Evolutionary conservation across 2,113 vertebrate genomes (phyloP).

Genomic region (Brachyistius frenatus): DNA sequence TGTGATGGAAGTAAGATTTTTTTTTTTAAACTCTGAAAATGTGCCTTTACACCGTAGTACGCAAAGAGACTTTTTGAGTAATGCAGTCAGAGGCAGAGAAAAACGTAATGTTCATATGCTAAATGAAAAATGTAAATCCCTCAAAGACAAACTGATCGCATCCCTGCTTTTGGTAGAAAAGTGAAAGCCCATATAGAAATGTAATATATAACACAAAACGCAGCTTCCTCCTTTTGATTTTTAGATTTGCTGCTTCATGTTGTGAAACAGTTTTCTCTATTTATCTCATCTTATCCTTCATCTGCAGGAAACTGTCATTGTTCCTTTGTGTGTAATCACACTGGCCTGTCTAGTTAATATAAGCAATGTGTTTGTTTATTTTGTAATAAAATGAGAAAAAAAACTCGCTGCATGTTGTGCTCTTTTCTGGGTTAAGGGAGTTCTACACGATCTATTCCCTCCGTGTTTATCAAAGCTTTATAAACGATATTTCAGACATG

Average conservation of each 20-base stretch:
- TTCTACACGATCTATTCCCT: neutral
- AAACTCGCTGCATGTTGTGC: conserved; percentile 17
- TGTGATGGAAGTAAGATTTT: neutral
- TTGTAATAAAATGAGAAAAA: conserved; percentile 76
- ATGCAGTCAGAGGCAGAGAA: neutral
- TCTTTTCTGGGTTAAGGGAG: neutral
- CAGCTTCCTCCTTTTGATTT: conserved; percentile 49
- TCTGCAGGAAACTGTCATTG: conserved; percentile 37
- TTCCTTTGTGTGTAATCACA: conserved; percentile 59
- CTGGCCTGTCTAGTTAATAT: conserved; percentile 54
- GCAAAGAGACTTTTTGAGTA: neutral
- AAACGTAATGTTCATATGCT: neutral
- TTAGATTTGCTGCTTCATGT: conserved; percentile 44
- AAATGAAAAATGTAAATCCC: conserved; percentile 13
- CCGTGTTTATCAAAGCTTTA: conserved; percentile 2
- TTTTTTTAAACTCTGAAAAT: conserved; percentile 11
- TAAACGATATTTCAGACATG: neutral
- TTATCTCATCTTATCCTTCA: conserved; percentile 56
- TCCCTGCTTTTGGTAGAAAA: conserved; percentile 10
- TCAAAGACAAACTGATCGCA: conserved; percentile 31
- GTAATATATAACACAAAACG: conserved; percentile 52
- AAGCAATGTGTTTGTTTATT: conserved; percentile 65
- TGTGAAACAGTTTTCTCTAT: conserved; percentile 44
- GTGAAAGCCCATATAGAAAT: conserved; percentile 15
- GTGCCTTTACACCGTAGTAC: conserved; percentile 1